phyloP scores from a whole-genome alignment of 2,888 invertebrate species.

The Morinoia aosen region DNA sequence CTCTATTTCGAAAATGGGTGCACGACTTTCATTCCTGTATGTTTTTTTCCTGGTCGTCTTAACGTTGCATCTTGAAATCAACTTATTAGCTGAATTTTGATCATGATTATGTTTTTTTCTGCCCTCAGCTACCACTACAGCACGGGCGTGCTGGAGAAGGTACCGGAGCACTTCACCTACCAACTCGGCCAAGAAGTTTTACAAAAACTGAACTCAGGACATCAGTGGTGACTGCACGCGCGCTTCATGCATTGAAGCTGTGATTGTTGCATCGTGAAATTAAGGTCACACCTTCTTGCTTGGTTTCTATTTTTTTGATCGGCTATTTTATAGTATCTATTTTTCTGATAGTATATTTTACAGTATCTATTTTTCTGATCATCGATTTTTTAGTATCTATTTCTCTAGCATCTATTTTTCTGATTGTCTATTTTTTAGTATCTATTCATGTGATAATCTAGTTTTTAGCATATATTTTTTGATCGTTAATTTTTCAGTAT shows the following conservation, averaged over 20 bases:
- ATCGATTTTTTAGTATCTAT: too few species aligned
- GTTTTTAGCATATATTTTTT: too few species aligned
- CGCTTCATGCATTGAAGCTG: background rate
- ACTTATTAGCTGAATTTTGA: background rate
- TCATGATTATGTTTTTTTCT: background rate
- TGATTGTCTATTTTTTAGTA: too few species aligned
- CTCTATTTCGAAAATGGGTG: background rate
- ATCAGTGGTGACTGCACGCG: background rate
- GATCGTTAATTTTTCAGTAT: too few species aligned
- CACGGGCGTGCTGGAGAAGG: background rate
- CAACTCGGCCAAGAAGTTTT: background rate
- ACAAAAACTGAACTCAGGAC: background rate
- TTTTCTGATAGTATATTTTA: too few species aligned
- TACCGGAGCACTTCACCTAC: background rate
- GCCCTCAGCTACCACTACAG: background rate
- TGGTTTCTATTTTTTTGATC: too few species aligned
- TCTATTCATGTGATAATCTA: too few species aligned
- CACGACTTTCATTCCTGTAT: background rate
- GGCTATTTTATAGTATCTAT: too few species aligned
- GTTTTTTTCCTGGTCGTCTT: background rate
- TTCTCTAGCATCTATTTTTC: too few species aligned
- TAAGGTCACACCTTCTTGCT: too few species aligned
- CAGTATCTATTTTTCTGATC: too few species aligned
- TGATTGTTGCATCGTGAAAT: background rate
- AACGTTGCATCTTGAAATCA: background rate